A percentile compares a stretch with the other conserved stretches of the same genome.
Evolutionary conservation across 92 coral and sea anemone genomes (phyloP).

Genomic region (Porites evermanni): DNA sequence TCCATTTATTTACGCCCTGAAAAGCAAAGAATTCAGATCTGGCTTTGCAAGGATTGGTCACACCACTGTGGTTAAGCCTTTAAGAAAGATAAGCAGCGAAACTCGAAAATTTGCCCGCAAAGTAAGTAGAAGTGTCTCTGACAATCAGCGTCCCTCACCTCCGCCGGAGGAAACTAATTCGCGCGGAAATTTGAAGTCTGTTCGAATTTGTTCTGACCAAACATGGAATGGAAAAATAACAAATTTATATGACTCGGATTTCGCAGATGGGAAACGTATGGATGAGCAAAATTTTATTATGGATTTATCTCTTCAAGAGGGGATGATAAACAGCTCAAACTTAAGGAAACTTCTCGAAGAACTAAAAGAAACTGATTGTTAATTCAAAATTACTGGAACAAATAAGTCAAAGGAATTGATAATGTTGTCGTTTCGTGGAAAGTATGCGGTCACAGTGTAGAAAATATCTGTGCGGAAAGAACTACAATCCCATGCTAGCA

Average conservation of each 20-base stretch:
- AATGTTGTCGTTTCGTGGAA: too few species aligned
- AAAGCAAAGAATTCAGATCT: constrained; percentile 76
- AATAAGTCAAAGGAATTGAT: too few species aligned
- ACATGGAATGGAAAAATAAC: not conserved
- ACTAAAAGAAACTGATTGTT: constrained; percentile 32
- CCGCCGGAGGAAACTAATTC: not conserved
- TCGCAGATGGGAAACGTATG: not conserved
- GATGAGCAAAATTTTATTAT: not conserved
- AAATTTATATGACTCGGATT: not conserved
- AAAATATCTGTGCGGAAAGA: too few species aligned
- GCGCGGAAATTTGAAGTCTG: not conserved
- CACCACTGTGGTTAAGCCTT: not conserved
- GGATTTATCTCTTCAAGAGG: not conserved
- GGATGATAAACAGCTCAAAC: not conserved
- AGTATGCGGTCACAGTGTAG: too few species aligned
- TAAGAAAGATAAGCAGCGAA: constrained; percentile 27
- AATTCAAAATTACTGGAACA: not conserved
- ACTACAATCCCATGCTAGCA: too few species aligned
- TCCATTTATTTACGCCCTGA: constrained; percentile 81
- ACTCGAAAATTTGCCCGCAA: constrained; percentile 25
- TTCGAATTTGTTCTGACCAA: not conserved
- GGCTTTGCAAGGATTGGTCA: constrained; percentile 59
- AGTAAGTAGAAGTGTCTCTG: not conserved
- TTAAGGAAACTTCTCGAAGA: not conserved
- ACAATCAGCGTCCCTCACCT: not conserved